These are phyloP conservation scores for Agapornis roseicollis DNA, from an alignment of 2,113 vertebrate genomes.

Conservation along the genomic window DNA sequence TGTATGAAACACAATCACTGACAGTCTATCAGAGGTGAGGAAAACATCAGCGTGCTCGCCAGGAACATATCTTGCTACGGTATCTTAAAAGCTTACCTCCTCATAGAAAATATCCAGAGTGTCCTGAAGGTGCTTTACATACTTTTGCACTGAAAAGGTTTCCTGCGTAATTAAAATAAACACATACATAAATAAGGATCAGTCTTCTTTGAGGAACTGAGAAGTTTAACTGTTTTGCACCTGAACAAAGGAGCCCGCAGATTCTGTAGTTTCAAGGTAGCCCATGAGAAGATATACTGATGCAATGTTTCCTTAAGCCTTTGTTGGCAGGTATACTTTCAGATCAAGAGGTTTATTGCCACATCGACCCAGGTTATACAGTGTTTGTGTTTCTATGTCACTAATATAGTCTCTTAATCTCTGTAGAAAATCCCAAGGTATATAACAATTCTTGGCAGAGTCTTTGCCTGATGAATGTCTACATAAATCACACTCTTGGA, in stretches of 20 bases:
- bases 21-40: not conserved
- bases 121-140: slow-evolving; percentile 76
- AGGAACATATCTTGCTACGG: slow-evolving; percentile 9
- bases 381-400: not conserved
- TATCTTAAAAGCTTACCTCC: slow-evolving; percentile 78
- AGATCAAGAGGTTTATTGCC: not conserved
- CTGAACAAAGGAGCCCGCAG: not conserved
- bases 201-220: not conserved
- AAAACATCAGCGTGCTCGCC: not conserved
- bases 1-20: slow-evolving; percentile 36
- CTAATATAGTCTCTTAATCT: not conserved
- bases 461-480: not conserved
- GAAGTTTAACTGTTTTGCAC: not conserved
- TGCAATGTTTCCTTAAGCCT: not conserved
- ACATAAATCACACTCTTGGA: not conserved
- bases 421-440: not conserved
- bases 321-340: not conserved
- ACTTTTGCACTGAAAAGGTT: slow-evolving; percentile 74
- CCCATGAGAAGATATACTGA: not conserved
- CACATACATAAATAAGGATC: not conserved
- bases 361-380: not conserved
- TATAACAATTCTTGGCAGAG: not conserved
- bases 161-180: slow-evolving; percentile 65
- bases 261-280: not conserved
- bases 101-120: slow-evolving; percentile 85